phyloP scores from a whole-genome alignment of 2,797 vertebrate species.

The Cynopterus sphinx region DNA sequence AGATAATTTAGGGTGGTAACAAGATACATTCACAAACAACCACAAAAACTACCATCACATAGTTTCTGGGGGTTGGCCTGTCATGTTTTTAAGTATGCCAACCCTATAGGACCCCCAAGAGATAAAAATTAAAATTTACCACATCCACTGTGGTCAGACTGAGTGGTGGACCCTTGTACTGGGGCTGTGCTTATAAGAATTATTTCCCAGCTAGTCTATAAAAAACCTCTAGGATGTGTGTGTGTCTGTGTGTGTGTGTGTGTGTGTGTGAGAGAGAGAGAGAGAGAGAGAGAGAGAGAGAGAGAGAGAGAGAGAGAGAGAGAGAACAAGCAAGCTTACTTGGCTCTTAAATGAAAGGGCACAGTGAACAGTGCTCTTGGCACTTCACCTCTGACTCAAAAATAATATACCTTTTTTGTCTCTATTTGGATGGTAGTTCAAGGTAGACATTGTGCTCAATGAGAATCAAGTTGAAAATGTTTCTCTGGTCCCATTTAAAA shows the following conservation, averaged over 20 bases:
- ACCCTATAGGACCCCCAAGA: neutral
- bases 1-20: neutral
- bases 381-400: conserved; percentile 19
- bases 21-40: neutral
- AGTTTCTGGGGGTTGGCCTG: neutral
- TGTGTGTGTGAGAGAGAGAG: neutral
- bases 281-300: neutral
- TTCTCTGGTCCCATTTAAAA: conserved; percentile 75
- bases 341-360: neutral
- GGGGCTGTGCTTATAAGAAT: neutral
- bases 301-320: neutral
- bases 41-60: neutral
- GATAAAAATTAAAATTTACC: neutral
- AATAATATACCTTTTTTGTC: conserved; percentile 58
- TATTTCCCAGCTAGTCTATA: neutral
- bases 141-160: neutral
- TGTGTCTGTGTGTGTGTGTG: neutral
- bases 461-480: conserved; percentile 68
- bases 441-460: conserved; percentile 63
- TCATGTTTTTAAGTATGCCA: neutral
- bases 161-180: neutral
- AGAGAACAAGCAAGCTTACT: too few relatives aligned
- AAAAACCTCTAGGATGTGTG: neutral
- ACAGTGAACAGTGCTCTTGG: neutral
- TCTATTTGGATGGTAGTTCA: conserved; percentile 56